These are phyloP conservation scores for Agrochola macilenta DNA, from an alignment of 2,888 invertebrate species.

Conservation along the genomic window DNA sequence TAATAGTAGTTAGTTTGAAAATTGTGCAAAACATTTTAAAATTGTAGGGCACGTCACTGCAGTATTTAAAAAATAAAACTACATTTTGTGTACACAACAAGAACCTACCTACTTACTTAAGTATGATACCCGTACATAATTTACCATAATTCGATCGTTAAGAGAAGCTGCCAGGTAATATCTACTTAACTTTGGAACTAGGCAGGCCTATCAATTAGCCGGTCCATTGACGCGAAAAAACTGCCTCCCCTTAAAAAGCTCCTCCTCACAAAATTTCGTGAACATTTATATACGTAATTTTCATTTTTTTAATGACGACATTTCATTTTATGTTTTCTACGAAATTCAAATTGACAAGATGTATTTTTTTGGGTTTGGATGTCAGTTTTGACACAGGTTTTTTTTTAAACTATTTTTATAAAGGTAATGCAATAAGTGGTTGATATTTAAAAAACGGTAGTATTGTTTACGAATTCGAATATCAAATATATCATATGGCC, in stretches of 20 bases:
- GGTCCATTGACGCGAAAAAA: slow-evolving; percentile 74
- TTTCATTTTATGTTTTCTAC: slow-evolving; percentile 44
- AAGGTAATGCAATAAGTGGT: neutral
- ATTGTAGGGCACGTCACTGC: neutral
- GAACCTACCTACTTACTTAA: neutral
- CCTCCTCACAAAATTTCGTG: slow-evolving; percentile 64
- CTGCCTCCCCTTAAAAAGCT: slow-evolving; percentile 54
- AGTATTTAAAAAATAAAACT: neutral
- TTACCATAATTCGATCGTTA: slow-evolving; percentile 45
- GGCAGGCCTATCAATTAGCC: slow-evolving; percentile 76
- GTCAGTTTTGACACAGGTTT: neutral
- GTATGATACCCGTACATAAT: slow-evolving; percentile 28
- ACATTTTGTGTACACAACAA: neutral
- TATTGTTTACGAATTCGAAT: neutral
- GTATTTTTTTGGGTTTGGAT: slow-evolving; percentile 4
- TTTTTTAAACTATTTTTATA: neutral
- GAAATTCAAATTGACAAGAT: slow-evolving; percentile 33
- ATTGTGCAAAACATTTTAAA: too few species aligned
- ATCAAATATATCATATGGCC: too few species aligned
- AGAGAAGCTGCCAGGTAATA: slow-evolving; percentile 48
- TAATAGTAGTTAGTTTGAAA: neutral
- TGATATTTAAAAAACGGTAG: neutral
- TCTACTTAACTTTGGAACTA: slow-evolving; percentile 60
- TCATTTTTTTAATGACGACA: slow-evolving; percentile 56
- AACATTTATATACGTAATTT: slow-evolving; percentile 60